phyloP scores from a whole-genome alignment of 2,113 vertebrate genomes.

The Neomonachus schauinslandi region DNA sequence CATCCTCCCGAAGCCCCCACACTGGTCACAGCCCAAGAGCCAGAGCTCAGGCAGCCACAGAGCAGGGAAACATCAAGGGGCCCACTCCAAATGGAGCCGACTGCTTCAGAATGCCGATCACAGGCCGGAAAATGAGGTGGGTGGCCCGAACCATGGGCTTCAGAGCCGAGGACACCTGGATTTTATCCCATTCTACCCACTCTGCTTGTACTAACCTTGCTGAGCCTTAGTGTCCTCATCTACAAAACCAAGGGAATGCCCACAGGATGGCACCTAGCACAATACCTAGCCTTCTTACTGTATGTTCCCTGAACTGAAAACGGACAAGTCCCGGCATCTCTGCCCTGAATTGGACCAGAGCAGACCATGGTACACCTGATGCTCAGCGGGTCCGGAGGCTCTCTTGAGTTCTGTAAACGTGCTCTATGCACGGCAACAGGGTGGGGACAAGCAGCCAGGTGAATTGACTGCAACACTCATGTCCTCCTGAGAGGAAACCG shows the following conservation, averaged over 20 bases:
- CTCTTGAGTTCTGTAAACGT: not conserved
- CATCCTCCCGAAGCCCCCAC: not conserved
- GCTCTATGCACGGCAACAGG: no score
- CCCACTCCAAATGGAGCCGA: not conserved
- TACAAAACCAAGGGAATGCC: not conserved
- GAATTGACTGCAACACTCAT: not conserved
- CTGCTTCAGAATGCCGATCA: not conserved
- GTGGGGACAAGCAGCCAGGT: not conserved
- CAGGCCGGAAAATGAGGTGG: not conserved
- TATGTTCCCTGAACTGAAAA: not conserved
- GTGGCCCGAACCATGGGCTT: not conserved
- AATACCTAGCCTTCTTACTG: not conserved
- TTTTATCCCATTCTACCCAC: not conserved
- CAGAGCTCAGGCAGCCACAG: not conserved
- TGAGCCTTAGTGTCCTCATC: not conserved
- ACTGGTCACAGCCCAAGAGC: not conserved
- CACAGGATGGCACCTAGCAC: not conserved
- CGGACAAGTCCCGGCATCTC: not conserved
- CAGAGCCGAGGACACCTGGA: not conserved
- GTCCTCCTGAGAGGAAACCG: not conserved
- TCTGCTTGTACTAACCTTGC: not conserved
- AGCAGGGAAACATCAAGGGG: not conserved
- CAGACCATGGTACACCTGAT: not conserved
- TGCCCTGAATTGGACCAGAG: not conserved
- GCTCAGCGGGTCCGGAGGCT: not conserved